phyloP scores from a whole-genome alignment of 2,888 invertebrate species.

The Graphium colonna region DNA sequence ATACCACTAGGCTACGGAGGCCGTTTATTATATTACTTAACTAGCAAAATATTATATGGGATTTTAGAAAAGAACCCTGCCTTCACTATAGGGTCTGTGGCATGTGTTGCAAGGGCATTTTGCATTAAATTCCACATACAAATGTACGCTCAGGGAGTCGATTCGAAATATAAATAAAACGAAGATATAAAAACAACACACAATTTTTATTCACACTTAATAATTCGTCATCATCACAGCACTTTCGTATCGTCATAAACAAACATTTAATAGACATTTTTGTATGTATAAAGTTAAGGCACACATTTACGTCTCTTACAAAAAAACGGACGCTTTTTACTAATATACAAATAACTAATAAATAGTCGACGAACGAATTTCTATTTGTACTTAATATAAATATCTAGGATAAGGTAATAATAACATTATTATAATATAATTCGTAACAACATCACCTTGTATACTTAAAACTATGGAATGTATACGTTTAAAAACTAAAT shows the following conservation, averaged over 20 bases:
- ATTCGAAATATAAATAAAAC: slow-evolving; percentile 34
- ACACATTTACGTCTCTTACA: slow-evolving; percentile 26
- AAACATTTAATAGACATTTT: slow-evolving; percentile 8
- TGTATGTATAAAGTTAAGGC: slow-evolving; percentile 23
- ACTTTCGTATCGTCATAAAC: slow-evolving; percentile 11
- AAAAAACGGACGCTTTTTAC: background rate
- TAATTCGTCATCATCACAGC: slow-evolving; percentile 24
- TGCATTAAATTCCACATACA: too few relatives aligned
- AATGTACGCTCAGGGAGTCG: background rate
- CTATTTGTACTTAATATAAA: slow-evolving; percentile 29
- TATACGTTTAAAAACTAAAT: slow-evolving; percentile 29
- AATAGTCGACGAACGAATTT: background rate
- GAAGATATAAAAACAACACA: slow-evolving; percentile 43
- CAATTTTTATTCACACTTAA: slow-evolving; percentile 38
- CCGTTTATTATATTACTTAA: too few relatives aligned
- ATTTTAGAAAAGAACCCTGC: too few relatives aligned
- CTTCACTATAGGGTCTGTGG: too few relatives aligned
- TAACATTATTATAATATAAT: slow-evolving; percentile 29
- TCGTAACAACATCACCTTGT: slow-evolving; percentile 46
- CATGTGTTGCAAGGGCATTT: too few relatives aligned
- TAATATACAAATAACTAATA: background rate
- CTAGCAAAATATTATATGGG: too few relatives aligned
- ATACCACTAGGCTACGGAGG: too few relatives aligned
- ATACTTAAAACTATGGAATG: slow-evolving; percentile 47
- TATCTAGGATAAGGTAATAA: background rate